A percentile compares a stretch with the other conserved stretches of the same genome.
Conservation (phyloP, 2,113 vertebrate species). For the Limanda limanda region DNA sequence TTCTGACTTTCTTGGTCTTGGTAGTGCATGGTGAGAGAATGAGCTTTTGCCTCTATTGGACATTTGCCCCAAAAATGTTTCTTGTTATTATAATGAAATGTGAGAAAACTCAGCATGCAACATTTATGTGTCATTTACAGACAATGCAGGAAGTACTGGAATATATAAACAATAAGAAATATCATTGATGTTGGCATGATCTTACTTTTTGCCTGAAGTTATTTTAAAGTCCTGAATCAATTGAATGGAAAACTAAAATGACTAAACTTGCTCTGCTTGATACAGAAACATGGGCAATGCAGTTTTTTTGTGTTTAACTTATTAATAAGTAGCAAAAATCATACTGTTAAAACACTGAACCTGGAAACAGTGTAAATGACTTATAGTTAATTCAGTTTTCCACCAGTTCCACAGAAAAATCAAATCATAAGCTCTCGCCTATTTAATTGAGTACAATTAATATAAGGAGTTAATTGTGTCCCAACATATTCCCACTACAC, state of each 20-base stretch:
- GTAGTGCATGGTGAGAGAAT: slow-evolving; percentile 71
- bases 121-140: slow-evolving; percentile 30
- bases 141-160: not conserved
- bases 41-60: slow-evolving; percentile 63
- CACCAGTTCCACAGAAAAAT: not conserved
- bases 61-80: slow-evolving; percentile 21
- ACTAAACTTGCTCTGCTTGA: slow-evolving; percentile 51
- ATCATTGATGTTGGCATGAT: slow-evolving; percentile 38
- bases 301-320: not conserved
- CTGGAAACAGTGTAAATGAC: not conserved
- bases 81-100: not conserved
- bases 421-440: not conserved
- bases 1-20: slow-evolving; percentile 49
- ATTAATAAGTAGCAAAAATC: not conserved
- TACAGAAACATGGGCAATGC: not conserved
- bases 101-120: slow-evolving; percentile 54
- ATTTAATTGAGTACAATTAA: not conserved
- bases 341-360: not conserved
- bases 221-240: slow-evolving; percentile 2
- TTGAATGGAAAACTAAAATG: slow-evolving; percentile 52
- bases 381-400: not conserved
- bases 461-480: not conserved
- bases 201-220: slow-evolving; percentile 4
- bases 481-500: not conserved
- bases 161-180: not conserved